Evolutionary conservation across 30 jellyfish, hydroid and myxozoan species (phyloP).

Genomic region (Sanderia malayensis): DNA sequence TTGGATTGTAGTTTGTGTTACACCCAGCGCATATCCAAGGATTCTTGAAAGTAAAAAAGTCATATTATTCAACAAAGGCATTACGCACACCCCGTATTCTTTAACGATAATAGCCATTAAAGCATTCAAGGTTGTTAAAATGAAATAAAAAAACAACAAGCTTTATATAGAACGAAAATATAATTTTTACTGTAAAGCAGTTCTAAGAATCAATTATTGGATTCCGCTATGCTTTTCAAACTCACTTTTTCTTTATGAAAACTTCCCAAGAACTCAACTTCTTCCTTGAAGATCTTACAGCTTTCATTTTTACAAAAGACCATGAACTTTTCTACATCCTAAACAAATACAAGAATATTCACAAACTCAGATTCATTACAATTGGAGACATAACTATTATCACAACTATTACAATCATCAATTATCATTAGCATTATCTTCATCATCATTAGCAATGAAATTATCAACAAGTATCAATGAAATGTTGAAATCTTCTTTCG

Average conservation of each 20-base stretch:
- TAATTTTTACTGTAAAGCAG: neutral
- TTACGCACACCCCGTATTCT: too few species aligned
- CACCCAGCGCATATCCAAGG: constrained; percentile 66
- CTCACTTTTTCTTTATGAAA: constrained; percentile 37
- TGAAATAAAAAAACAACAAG: too few species aligned
- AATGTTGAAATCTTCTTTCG: neutral
- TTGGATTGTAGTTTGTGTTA: constrained; percentile 18
- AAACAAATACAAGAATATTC: neutral
- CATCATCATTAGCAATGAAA: neutral
- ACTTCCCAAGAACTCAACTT: constrained; percentile 71
- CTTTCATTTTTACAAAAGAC: constrained; percentile 52
- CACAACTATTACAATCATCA: neutral
- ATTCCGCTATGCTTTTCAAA: neutral
- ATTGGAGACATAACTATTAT: too few species aligned
- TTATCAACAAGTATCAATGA: neutral
- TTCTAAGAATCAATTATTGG: neutral
- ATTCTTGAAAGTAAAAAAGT: constrained; percentile 32
- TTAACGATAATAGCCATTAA: too few species aligned
- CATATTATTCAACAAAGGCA: too few species aligned
- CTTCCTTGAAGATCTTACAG: constrained; percentile 56
- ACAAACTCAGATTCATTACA: too few species aligned
- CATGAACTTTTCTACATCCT: constrained; percentile 74
- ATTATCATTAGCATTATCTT: neutral
- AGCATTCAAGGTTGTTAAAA: too few species aligned
- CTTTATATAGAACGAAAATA: too few species aligned